Percentiles rank a stretch among this genome's conserved stretches.
Evolutionary conservation across 1,140 invertebrate genomes (phyloP).

Genomic region (Heliconius himera): DNA sequence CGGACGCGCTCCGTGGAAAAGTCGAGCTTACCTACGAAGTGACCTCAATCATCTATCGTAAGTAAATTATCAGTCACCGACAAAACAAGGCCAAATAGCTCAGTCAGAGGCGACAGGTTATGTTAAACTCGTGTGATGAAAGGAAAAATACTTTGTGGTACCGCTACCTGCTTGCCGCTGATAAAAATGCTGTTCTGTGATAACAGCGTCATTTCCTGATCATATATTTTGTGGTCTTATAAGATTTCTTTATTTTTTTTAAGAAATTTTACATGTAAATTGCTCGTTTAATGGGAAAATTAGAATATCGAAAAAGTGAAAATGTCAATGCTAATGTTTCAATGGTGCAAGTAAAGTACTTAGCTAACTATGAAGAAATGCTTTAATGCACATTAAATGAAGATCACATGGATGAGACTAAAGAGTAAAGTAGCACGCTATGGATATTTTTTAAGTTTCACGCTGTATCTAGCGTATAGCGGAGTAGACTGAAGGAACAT

Average conservation of each 20-base stretch:
- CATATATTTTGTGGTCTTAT: not conserved
- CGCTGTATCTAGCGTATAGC: no score
- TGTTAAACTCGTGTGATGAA: conserved; percentile 9
- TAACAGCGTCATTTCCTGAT: conserved; percentile 4
- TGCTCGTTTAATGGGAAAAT: not conserved
- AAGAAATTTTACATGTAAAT: not conserved
- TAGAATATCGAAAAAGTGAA: not conserved
- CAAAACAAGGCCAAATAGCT: conserved; percentile 8
- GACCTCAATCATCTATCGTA: not conserved
- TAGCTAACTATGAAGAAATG: no score
- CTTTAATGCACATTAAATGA: no score
- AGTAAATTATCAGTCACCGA: not conserved
- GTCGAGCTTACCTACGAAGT: not conserved
- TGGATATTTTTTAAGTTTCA: no score
- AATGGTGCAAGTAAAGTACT: no score
- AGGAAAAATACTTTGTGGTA: conserved; percentile 13
- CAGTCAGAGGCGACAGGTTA: conserved; percentile 1
- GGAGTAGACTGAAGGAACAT: no score
- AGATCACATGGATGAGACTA: no score
- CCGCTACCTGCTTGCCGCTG: conserved; percentile 3
- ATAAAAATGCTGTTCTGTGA: not conserved
- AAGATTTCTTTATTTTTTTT: not conserved
- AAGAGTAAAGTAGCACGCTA: no score
- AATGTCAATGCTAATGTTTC: no score
- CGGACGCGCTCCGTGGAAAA: not conserved